These are phyloP conservation scores for Cliona cf. orientalis DNA, from an alignment of 37 sponge, comb jelly and placozoan species.

Conservation along the genomic window DNA sequence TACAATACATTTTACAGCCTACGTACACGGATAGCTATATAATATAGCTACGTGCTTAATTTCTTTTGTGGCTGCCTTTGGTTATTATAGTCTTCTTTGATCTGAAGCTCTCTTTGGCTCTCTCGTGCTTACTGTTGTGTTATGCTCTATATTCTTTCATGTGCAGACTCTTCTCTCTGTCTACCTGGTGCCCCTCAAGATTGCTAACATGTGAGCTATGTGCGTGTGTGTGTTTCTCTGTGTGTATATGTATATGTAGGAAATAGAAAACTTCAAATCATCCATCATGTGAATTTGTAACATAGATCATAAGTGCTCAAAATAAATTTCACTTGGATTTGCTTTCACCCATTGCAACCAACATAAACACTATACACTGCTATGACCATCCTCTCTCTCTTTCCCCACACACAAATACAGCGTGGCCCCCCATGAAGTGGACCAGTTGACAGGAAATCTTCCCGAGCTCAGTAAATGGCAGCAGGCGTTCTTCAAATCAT, in stretches of 20 bases:
- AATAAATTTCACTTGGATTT: too few species aligned
- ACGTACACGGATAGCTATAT: not conserved
- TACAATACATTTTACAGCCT: not conserved
- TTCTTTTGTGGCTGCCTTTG: not conserved
- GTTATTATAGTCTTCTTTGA: too few species aligned
- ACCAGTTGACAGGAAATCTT: conserved; percentile 63
- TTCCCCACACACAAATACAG: not conserved
- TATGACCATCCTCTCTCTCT: not conserved
- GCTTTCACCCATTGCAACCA: not conserved
- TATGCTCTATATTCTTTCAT: too few species aligned
- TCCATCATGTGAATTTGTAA: too few species aligned
- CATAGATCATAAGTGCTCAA: too few species aligned
- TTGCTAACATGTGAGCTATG: conserved; percentile 68
- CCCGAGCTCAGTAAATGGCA: conserved; percentile 67
- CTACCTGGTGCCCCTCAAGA: conserved; percentile 69
- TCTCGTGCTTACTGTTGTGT: not conserved
- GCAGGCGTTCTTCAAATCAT: conserved; percentile 48
- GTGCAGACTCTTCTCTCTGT: conserved; percentile 60
- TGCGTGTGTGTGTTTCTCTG: not conserved
- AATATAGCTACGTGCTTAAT: not conserved
- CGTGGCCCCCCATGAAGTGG: conserved; percentile 44
- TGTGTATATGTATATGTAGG: too few species aligned
- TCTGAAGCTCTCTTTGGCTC: too few species aligned
- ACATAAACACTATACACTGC: not conserved
- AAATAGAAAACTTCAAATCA: too few species aligned